These are phyloP conservation scores for Drosophila lacteicornis DNA, from an alignment of 1,140 invertebrate species.

Conservation along the genomic window DNA sequence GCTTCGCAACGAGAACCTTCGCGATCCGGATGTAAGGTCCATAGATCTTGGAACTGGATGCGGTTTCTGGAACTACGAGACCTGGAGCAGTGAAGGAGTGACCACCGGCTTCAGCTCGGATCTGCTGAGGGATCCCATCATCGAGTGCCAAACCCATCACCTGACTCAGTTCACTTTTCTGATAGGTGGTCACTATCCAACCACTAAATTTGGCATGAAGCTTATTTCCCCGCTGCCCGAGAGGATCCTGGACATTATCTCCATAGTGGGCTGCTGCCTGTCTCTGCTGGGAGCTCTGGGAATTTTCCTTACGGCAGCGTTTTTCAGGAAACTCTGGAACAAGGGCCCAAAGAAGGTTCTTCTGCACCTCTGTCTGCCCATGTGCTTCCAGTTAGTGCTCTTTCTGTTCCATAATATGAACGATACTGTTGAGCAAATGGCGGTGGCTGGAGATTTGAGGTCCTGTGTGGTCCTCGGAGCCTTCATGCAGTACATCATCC, in stretches of 20 bases:
- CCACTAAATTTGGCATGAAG: conserved; percentile 47
- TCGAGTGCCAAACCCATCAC: conserved; percentile 87
- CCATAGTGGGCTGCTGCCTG: conserved; percentile 87
- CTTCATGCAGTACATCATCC: conserved; percentile 87
- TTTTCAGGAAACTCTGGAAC: conserved; percentile 87
- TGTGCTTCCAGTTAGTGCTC: conserved; percentile 84
- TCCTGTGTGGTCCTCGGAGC: conserved; percentile 85
- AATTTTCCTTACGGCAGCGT: conserved; percentile 86
- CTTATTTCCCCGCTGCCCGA: conserved; percentile 83
- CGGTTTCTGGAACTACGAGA: conserved; percentile 80
- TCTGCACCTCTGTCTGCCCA: conserved; percentile 86
- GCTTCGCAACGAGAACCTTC: conserved; percentile 68
- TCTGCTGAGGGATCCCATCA: conserved; percentile 57
- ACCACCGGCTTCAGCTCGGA: conserved; percentile 32
- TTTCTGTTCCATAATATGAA: conserved; percentile 85
- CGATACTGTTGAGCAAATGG: conserved; percentile 85
- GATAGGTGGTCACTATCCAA: conserved; percentile 83
- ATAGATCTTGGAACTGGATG: conserved; percentile 56
- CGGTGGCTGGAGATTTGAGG: conserved; percentile 18
- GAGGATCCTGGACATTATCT: conserved; percentile 86
- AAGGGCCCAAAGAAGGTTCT: conserved; percentile 87
- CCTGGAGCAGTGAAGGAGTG: conserved; percentile 68
- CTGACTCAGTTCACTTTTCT: conserved; percentile 88
- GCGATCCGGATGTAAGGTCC: conserved; percentile 47
- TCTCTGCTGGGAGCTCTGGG: conserved; percentile 87